Evolutionary conservation across 2,113 vertebrate species (phyloP).

Genomic region (Myiopsitta monachus): DNA sequence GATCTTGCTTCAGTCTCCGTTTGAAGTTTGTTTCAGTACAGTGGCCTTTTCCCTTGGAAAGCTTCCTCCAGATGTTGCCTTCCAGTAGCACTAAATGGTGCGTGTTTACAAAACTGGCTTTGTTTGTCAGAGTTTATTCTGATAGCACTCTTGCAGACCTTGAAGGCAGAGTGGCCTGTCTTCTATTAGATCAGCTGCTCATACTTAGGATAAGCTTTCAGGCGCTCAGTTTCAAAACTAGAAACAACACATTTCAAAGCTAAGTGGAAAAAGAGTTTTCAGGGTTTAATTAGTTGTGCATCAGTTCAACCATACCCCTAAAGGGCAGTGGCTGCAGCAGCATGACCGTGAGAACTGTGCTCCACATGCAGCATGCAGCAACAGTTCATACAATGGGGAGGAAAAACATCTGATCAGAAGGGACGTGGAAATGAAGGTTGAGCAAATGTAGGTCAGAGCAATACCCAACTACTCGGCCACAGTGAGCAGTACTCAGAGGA

Average conservation of each 20-base stretch:
- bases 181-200: background rate
- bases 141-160: background rate
- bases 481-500: background rate
- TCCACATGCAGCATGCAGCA: background rate
- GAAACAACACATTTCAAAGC: background rate
- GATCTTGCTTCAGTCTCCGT: background rate
- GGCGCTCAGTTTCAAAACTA: background rate
- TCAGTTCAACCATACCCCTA: background rate
- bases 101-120: background rate
- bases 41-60: background rate
- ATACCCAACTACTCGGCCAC: rapidly evolving
- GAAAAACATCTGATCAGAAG: background rate
- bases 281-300: background rate
- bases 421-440: background rate
- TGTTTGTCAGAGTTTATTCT: background rate
- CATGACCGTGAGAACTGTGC: background rate
- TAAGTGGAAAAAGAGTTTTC: background rate
- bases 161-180: background rate
- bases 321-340: background rate
- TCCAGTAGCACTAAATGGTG: background rate
- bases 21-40: background rate
- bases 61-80: background rate
- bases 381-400: background rate
- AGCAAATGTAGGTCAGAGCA: background rate
- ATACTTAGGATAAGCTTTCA: background rate